Base-by-base conservation (phyloP, 2,113 vertebrate genomes). In the Planiliza haematocheilus region DNA sequence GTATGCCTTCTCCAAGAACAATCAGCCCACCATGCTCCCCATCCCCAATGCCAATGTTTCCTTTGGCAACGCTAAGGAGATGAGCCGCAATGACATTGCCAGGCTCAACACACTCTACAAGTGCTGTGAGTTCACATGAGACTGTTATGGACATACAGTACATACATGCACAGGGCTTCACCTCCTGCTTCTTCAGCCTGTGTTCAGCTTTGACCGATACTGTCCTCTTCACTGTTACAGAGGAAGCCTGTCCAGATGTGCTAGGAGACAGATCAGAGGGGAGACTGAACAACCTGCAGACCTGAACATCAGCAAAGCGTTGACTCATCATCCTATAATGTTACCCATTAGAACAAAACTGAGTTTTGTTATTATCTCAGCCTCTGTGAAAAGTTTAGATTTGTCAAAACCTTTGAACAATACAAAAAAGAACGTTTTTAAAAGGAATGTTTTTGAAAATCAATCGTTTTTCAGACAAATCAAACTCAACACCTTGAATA, bases 1-100 rank as follows among this genome's bases (percentile, higher is more conserved):
- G 77, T 87, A 83, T 1, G 90, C 92, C 43, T 93, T 93, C 84
- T 89, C 86, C 58, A 90, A 82, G 72, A 92, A 92, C 83, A 76
- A 81, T 69, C 16, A 0, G 17, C 79, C 89, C 43, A 92, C 89
- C 0, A 91, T 93, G 77, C 4, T 82, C 41, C 92, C 91, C 13
- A 86, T 88, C 4, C 90, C 87, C n/a, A 9, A 91, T 74, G 58
- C 7, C 36, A 86, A 83, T 1, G 81, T 86, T 0, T 1, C 70
- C 11, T 85, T 92, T 14, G 92, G 90, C 11, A n/a, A 67, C 20
- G 81, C 91, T 70, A 84, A 56, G 3, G 16, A 91, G 77, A 92
- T 92, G 90, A 92, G 90, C 68, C 4, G 1, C 7, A 87, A 63
- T 0, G 90, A 93, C n/a, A 92, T 92, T 7, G 7, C 17, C 0